These are phyloP conservation scores for Meles meles DNA, from an alignment of 2,113 vertebrate species.

Conservation along the genomic window DNA sequence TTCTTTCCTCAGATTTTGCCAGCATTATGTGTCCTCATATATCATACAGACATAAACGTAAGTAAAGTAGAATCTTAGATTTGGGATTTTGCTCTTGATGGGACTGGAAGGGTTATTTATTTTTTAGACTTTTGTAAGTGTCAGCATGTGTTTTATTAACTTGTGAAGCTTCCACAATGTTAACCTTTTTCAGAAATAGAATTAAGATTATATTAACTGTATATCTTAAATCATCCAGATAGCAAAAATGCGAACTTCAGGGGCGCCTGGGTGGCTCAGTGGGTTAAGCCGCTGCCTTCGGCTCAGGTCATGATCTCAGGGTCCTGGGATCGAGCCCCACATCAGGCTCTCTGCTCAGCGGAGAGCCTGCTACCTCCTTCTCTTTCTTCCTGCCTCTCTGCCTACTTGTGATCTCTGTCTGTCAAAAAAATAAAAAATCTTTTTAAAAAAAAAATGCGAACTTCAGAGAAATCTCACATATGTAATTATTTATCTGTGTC, in stretches of 20 bases:
- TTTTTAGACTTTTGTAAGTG: neutral
- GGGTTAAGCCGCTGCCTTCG: no score
- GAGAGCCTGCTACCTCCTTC: no score
- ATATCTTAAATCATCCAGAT: neutral
- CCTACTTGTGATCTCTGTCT: no score
- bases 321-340: no score
- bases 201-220: conserved; percentile 32
- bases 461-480: neutral
- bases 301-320: no score
- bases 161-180: neutral
- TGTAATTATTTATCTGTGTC: neutral
- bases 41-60: conserved; percentile 99
- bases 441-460: conserved; percentile 30
- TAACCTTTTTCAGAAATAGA: conserved; percentile 11
- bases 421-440: no score
- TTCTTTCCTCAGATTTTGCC: conserved; percentile 93
- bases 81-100: conserved; percentile 16
- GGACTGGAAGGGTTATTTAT: neutral
- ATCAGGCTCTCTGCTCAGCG: no score
- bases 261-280: no score
- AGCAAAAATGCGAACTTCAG: conserved; percentile 2
- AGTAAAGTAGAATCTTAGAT: conserved; percentile 81
- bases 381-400: no score
- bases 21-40: conserved; percentile 98
- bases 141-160: neutral